Base-by-base conservation (phyloP, 2,888 invertebrate species). In the Congeria kusceri region DNA sequence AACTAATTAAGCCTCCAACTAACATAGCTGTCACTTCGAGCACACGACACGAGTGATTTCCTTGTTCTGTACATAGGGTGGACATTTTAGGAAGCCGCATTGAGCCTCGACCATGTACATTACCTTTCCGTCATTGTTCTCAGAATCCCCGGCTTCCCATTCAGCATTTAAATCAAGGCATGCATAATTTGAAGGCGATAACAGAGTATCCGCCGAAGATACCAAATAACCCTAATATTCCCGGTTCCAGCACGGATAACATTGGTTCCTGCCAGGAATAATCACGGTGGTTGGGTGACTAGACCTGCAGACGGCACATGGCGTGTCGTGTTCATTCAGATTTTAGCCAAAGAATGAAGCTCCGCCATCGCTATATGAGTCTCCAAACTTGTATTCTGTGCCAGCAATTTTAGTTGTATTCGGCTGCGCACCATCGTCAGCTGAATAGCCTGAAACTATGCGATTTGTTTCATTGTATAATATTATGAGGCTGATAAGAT, bases 161-260 rank as follows among this genome's bases (percentile, higher is more conserved):
- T 67, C 67, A 18, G 67, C 23, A 1, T 25, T 9, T 1, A 20
- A n/a, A 15, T 67, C 67, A 20, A 67, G 44, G 27, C 67, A 67
- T 15, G 57, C 39, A 23, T 67, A 67, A 25, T 67, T 57, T 15
- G 67, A 28, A 1, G 67, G 56, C 3, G 67, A 57, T 4, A 25
- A 2, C 13, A 57, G 23, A 15, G 11, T 7, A 18, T 56, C 23
- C 7, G 39, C 39, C 20, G 57, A 32, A 13, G 67, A 25, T 3
- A 32, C 39, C 53, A 84, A 63, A 59, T 80, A 83, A 18, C 84
- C 84, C 4, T 32, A 11, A 61, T 84, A 84, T 59, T 84, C 82
- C 13, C 62, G 27, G 3, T 32, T 76, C 83, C 84, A 84, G 18
- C 83, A 80, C 4, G 28, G 49, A 15, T 72, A 67, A 59, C 84